Base-by-base conservation (phyloP, 2,888 invertebrate genomes). In the Mechanitis messenoides region DNA sequence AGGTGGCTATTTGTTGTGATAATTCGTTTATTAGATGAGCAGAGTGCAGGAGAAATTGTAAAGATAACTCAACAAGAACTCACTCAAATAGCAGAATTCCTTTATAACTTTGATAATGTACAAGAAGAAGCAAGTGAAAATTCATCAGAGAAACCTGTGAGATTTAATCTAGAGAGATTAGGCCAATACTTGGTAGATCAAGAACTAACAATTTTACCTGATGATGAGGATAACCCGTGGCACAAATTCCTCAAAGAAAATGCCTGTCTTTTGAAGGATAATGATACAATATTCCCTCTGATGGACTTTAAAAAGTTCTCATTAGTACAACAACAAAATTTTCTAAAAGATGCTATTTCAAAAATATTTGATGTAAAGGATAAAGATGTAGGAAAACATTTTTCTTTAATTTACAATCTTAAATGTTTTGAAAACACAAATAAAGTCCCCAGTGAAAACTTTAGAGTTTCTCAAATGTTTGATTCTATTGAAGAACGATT, bases 1-100 rank as follows among this genome's bases (percentile, higher is more conserved):
- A 93, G 96, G 47, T 98, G 98, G 98, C 90, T 98, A 2, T 96
- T 96, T 82, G 94, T 95, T 7, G 95, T 95, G 0, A 97, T 98
- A 64, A 91, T 96, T 28, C 92, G 96, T 60, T 84, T 97, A 60
- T 92, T 95, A 66, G 96, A 96, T 72, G 97, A 97, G 77, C 93
- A 94, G 71, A 93, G 96, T 33, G 94, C 97, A 9, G 92, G 94
- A 45, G 97, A 97, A 79, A 93, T 95, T 70, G 93, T 94, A 6
- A 94, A 95, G 83, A 94, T 96, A 73, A 95, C 95, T 9, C 97
- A 97, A 78, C 97, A 97, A 81, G 97, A 97, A 76, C 91, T 97
- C 5, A 93, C 94, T n/a, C 96, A 96, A 74, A 95, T 98, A 63
- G 96, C 97, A 0, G 97, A 97, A 72, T 98, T 98, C 81, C 87